Percentiles rank a stretch among this genome's conserved stretches.
phyloP scores from a whole-genome alignment of 2,113 vertebrate genomes.

The Heptranchias perlo region DNA sequence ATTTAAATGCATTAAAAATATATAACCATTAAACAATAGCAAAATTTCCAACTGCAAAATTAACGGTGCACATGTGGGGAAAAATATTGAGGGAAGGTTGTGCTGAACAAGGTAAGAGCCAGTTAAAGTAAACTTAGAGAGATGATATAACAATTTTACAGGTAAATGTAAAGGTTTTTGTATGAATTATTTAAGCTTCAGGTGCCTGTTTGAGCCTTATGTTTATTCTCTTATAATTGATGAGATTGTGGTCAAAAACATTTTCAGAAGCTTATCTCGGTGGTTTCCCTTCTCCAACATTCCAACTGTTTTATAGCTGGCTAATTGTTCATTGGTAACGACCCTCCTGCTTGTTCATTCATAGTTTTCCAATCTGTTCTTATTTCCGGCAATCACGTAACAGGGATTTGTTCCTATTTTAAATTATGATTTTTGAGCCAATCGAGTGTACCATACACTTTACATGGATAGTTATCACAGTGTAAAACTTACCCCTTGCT shows the following conservation, averaged over 20 bases:
- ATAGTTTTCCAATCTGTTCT: background rate
- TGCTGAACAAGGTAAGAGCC: background rate
- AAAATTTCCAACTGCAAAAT: background rate
- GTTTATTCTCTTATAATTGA: background rate
- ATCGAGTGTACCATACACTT: background rate
- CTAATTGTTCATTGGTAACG: background rate
- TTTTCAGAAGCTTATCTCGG: background rate
- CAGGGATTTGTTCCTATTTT: background rate
- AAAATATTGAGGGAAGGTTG: no score
- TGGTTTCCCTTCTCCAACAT: background rate
- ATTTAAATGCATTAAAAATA: background rate
- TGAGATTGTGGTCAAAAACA: background rate
- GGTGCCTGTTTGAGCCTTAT: background rate
- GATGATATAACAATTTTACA: background rate
- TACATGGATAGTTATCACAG: background rate
- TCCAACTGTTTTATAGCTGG: background rate
- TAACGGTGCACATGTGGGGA: background rate
- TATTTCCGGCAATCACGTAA: background rate
- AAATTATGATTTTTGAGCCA: background rate
- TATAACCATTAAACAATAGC: background rate
- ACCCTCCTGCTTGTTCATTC: background rate
- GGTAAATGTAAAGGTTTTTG: background rate
- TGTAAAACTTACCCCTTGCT: conserved; percentile 81
- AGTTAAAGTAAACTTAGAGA: background rate
- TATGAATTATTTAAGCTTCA: background rate